Evolutionary conservation across 1,140 invertebrate species (phyloP).

Genomic region (Ips typographus): DNA sequence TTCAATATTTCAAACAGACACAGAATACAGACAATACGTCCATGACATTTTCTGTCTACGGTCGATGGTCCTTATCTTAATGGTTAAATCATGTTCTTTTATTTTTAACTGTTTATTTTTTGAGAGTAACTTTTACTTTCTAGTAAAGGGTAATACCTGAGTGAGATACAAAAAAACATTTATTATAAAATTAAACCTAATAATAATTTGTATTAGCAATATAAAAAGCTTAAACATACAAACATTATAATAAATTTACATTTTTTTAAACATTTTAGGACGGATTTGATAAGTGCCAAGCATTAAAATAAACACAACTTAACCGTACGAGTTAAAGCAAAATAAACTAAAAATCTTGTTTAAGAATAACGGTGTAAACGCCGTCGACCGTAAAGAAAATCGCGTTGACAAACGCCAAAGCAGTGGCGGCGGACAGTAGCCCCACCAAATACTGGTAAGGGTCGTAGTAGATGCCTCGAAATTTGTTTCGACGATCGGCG

Average conservation of each 20-base stretch:
- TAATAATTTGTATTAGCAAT: not conserved
- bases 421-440: constrained; percentile 59
- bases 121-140: too few species aligned
- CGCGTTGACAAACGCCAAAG: constrained; percentile 59
- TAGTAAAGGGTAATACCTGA: too few species aligned
- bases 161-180: too few species aligned
- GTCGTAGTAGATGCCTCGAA: constrained; percentile 50
- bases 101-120: too few species aligned
- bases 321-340: not conserved
- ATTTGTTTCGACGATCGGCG: constrained; percentile 35
- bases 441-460: constrained; percentile 57
- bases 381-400: constrained; percentile 58
- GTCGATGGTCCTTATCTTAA: too few species aligned
- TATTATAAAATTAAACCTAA: too few species aligned
- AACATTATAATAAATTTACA: not conserved
- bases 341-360: constrained; percentile 41
- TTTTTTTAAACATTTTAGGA: not conserved
- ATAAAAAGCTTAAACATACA: not conserved
- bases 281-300: not conserved
- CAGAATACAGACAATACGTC: too few species aligned
- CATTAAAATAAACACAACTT: not conserved
- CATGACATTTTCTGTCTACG: too few species aligned
- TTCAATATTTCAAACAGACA: too few species aligned
- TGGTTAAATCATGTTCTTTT: too few species aligned
- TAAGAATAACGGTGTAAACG: constrained; percentile 55